phyloP scores from a whole-genome alignment of 1,140 invertebrate species.

The Dermatophagoides farinae region DNA sequence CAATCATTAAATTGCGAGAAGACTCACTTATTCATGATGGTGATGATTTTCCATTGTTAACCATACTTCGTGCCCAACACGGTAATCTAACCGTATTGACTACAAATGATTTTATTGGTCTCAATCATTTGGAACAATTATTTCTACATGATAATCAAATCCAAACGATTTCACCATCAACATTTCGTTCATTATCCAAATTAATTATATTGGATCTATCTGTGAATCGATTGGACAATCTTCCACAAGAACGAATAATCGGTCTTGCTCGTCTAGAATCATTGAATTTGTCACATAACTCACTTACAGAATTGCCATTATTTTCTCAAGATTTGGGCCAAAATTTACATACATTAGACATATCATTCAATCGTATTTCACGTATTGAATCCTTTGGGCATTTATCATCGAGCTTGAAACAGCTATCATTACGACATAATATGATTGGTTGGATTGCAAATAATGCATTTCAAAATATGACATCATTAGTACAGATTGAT shows the following conservation, averaged over 20 bases:
- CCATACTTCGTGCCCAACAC: slow-evolving; percentile 53
- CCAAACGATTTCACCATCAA: slow-evolving; percentile 54
- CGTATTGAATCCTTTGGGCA: slow-evolving; percentile 44
- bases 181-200: slow-evolving; percentile 50
- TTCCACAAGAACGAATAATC: slow-evolving; percentile 60
- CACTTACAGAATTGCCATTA: slow-evolving; percentile 54
- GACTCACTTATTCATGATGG: slow-evolving; percentile 24
- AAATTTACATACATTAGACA: slow-evolving; percentile 45
- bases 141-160: slow-evolving; percentile 52
- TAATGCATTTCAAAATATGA: slow-evolving; percentile 54
- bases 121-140: slow-evolving; percentile 50
- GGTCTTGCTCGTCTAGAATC: slow-evolving; percentile 46
- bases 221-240: slow-evolving; percentile 54
- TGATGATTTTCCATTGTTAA: slow-evolving; percentile 39
- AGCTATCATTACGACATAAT: slow-evolving; percentile 57
- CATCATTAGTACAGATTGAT: slow-evolving; percentile 54
- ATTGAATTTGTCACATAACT: slow-evolving; percentile 62
- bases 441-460: slow-evolving; percentile 51
- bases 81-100: slow-evolving; percentile 67
- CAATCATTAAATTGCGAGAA: slow-evolving; percentile 40
- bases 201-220: slow-evolving; percentile 60
- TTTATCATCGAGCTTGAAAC: slow-evolving; percentile 40
- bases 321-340: slow-evolving; percentile 49
- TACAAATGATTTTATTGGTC: slow-evolving; percentile 67
- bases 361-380: slow-evolving; percentile 60